phyloP scores from a whole-genome alignment of 1,140 invertebrate species.

The Prorops nasuta region DNA sequence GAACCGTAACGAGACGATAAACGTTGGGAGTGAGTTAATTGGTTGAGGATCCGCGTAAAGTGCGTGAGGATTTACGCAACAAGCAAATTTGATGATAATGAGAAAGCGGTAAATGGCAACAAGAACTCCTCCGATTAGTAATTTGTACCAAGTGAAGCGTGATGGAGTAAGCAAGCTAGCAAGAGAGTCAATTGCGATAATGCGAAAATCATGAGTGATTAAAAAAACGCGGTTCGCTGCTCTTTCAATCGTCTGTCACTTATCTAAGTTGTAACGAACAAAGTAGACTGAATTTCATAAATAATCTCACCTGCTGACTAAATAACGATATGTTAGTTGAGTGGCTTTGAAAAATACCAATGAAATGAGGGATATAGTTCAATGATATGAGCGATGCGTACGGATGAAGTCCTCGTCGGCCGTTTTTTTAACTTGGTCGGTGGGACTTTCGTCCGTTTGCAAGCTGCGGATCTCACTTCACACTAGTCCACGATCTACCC shows the following conservation, averaged over 20 bases:
- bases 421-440: constrained; percentile 61
- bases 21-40: neutral
- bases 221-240: neutral
- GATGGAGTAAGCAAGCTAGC: neutral
- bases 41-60: neutral
- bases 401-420: constrained; percentile 66
- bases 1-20: neutral
- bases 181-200: neutral
- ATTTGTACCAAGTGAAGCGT: neutral
- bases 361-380: too few species aligned
- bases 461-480: too few species aligned
- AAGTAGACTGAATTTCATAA: neutral
- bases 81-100: neutral
- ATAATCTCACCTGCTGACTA: neutral
- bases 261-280: neutral
- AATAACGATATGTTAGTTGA: too few species aligned
- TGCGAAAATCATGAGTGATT: neutral
- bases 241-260: neutral
- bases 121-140: neutral
- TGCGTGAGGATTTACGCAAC: neutral
- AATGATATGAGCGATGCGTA: constrained; percentile 52
- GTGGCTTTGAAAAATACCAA: too few species aligned
- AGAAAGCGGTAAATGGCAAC: neutral
- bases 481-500: too few species aligned
- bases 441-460: constrained; percentile 75